Conservation (phyloP, 1,140 invertebrate genomes). For the Eupristina koningsbergeri region DNA sequence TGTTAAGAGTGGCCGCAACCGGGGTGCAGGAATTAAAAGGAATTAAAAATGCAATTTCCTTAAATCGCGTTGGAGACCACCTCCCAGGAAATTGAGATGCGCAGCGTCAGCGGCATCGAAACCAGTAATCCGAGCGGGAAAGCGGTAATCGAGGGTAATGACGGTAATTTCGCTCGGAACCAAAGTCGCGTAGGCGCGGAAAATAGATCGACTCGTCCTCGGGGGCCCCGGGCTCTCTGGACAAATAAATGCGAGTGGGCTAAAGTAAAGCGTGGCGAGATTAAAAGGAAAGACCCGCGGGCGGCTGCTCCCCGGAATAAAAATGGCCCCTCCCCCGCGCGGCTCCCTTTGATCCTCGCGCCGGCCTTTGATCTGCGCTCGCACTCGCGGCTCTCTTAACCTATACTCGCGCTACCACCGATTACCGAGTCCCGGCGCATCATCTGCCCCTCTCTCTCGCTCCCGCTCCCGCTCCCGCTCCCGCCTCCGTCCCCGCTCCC, state of each 20-base stretch:
- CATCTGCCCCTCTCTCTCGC: not conserved
- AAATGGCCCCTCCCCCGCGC: not conserved
- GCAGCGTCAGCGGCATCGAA: too few relatives aligned
- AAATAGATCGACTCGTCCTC: not conserved
- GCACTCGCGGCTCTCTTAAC: not conserved
- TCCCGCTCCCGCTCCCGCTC: too few relatives aligned
- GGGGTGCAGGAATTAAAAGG: too few relatives aligned
- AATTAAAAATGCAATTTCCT: too few relatives aligned
- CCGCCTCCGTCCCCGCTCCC: too few relatives aligned
- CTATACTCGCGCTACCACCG: not conserved
- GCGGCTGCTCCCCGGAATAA: not conserved
- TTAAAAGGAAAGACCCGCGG: slow-evolving; percentile 16
- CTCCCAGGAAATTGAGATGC: too few relatives aligned
- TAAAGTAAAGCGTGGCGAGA: not conserved
- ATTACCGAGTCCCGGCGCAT: not conserved
- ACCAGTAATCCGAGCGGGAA: not conserved
- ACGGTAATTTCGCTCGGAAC: not conserved
- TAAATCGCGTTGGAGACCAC: too few relatives aligned
- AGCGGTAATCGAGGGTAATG: not conserved
- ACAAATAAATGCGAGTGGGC: not conserved
- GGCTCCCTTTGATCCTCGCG: slow-evolving; percentile 33
- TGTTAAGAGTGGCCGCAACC: too few relatives aligned
- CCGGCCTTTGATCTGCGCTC: slow-evolving; percentile 31
- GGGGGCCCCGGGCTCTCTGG: not conserved
- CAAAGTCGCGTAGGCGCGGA: not conserved